phyloP scores from a whole-genome alignment of 1,140 invertebrate species.

The Gyrodactylus bullatarudis region DNA sequence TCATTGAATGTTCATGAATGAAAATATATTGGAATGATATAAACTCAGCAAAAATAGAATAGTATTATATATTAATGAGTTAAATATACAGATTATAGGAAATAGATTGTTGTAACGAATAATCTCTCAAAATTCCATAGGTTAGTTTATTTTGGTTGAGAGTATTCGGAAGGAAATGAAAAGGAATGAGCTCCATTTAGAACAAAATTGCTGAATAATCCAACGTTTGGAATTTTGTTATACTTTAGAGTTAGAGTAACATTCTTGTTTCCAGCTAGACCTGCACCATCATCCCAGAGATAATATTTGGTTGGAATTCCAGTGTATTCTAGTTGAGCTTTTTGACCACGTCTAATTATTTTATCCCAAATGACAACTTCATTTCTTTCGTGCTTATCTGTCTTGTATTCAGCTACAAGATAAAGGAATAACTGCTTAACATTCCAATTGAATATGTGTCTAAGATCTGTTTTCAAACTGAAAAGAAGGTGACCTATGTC shows the following conservation, averaged over 20 bases:
- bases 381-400: constrained; percentile 36
- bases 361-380: constrained; percentile 88
- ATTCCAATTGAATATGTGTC: constrained; percentile 87
- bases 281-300: constrained; percentile 95
- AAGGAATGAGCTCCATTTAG: constrained; percentile 47
- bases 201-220: constrained; percentile 47
- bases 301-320: constrained; percentile 93
- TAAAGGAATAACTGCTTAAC: constrained; percentile 90
- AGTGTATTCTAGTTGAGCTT: constrained; percentile 53
- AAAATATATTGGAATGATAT: too few relatives aligned
- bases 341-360: constrained; percentile 67
- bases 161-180: constrained; percentile 56
- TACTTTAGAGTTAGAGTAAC: constrained; percentile 65
- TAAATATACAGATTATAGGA: too few relatives aligned
- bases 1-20: too few relatives aligned
- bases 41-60: too few relatives aligned
- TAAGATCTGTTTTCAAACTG: constrained; percentile 26
- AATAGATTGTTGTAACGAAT: too few relatives aligned
- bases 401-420: constrained; percentile 72
- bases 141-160: too few relatives aligned
- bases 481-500: not conserved
- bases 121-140: too few relatives aligned
- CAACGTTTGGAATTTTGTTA: constrained; percentile 95
- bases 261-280: constrained; percentile 62
- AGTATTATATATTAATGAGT: too few relatives aligned